Percentiles rank a stretch among this genome's conserved stretches.
Conservation (phyloP, 2,888 invertebrate species). For the Acrobasis repandana region DNA sequence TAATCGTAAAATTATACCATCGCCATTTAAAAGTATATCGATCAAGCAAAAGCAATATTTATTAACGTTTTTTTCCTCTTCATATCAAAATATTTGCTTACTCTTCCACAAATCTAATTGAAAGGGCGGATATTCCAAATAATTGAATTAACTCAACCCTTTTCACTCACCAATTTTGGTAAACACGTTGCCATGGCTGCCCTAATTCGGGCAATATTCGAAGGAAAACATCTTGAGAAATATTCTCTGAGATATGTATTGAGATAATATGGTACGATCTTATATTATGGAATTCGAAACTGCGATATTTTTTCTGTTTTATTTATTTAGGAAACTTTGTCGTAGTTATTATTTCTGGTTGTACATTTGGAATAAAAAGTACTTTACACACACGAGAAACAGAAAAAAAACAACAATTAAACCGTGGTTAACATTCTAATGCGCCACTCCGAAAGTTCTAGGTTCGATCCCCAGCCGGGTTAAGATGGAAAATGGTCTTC, state of each 20-base stretch:
- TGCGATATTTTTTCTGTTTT: not conserved
- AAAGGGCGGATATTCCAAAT: slow-evolving; percentile 21
- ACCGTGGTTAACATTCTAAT: too few relatives aligned
- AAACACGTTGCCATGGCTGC: slow-evolving; percentile 14
- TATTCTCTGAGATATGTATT: not conserved
- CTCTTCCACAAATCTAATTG: slow-evolving; percentile 17
- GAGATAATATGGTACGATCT: not conserved
- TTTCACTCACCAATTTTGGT: slow-evolving; percentile 32
- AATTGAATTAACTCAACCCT: slow-evolving; percentile 34
- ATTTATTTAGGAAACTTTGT: too few relatives aligned
- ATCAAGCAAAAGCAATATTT: not conserved
- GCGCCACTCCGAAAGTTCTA: too few relatives aligned
- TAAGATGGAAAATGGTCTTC: too few relatives aligned
- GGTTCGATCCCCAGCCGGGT: too few relatives aligned
- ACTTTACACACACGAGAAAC: too few relatives aligned
- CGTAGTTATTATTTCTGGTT: too few relatives aligned
- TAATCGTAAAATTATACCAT: not conserved
- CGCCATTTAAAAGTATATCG: not conserved
- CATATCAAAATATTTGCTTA: slow-evolving; percentile 20
- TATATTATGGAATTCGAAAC: not conserved
- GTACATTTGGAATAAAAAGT: too few relatives aligned
- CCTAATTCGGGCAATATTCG: slow-evolving; percentile 21
- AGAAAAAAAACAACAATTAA: too few relatives aligned
- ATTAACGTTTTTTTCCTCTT: not conserved
- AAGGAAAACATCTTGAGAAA: slow-evolving; percentile 15